phyloP scores from a whole-genome alignment of 2,797 vertebrate species.

The Muscicapa comitata region DNA sequence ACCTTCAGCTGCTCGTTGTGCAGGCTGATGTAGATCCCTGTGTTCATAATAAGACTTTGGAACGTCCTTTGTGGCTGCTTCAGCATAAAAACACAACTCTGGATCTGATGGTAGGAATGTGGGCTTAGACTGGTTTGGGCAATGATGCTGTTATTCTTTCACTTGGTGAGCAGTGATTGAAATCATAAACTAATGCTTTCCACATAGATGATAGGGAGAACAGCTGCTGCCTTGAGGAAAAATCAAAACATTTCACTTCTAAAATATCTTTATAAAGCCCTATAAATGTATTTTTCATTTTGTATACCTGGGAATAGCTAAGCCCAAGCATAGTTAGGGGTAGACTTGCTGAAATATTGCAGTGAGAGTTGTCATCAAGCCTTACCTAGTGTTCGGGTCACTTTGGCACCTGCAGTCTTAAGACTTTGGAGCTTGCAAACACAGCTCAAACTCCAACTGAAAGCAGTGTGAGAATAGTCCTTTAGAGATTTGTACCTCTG shows the following conservation, averaged over 20 bases:
- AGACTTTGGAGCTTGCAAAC: not conserved
- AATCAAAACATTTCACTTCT: not conserved
- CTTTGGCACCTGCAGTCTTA: not conserved
- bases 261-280: not conserved
- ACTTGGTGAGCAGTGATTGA: not conserved
- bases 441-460: not conserved
- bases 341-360: not conserved
- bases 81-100: not conserved
- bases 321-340: not conserved
- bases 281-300: not conserved
- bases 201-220: not conserved
- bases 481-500: not conserved
- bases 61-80: not conserved
- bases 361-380: not conserved
- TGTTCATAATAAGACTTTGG: not conserved
- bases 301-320: not conserved
- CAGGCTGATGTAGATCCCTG: not conserved
- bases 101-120: not conserved
- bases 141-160: not conserved
- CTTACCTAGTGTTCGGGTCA: not conserved
- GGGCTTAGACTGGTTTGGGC: not conserved
- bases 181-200: not conserved
- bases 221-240: not conserved
- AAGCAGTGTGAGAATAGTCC: not conserved
- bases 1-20: not conserved